These are phyloP conservation scores for Leucoraja ocellata DNA, from an alignment of 2,797 vertebrate species.

Conservation along the genomic window DNA sequence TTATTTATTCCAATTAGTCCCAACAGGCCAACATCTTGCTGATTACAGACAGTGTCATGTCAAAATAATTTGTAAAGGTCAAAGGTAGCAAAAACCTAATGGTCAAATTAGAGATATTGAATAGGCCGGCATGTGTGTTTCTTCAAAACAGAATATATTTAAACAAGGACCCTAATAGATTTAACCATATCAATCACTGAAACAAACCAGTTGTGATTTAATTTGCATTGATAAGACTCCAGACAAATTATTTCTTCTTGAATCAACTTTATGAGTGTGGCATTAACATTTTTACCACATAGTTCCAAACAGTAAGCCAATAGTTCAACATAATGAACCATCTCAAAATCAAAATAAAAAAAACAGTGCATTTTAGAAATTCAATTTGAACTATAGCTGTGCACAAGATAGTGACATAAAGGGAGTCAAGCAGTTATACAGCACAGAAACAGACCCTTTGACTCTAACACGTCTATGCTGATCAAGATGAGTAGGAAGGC, in stretches of 20 bases:
- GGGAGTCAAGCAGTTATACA: too few species aligned
- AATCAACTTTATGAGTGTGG: neutral
- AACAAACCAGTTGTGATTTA: neutral
- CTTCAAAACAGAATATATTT: constrained; percentile 30
- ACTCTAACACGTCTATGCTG: too few species aligned
- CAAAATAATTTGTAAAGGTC: constrained; percentile 54
- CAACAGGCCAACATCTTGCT: constrained; percentile 47
- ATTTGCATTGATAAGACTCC: constrained; percentile 3
- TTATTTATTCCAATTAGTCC: constrained; percentile 61
- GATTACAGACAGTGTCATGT: constrained; percentile 54
- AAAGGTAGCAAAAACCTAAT: constrained; percentile 54
- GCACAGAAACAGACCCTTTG: too few species aligned
- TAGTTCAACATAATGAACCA: neutral
- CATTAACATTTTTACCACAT: neutral
- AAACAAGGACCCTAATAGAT: neutral
- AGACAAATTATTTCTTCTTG: neutral
- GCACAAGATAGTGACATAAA: too few species aligned
- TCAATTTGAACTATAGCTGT: neutral
- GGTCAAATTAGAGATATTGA: constrained; percentile 53
- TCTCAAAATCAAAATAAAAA: neutral
- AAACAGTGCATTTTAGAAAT: neutral
- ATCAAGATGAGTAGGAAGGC: too few species aligned
- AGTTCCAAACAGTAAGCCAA: neutral
- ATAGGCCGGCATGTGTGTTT: neutral
- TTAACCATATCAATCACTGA: neutral